phyloP scores from a whole-genome alignment of 2,888 invertebrate genomes.

The Xanthostigma xanthostigma region DNA sequence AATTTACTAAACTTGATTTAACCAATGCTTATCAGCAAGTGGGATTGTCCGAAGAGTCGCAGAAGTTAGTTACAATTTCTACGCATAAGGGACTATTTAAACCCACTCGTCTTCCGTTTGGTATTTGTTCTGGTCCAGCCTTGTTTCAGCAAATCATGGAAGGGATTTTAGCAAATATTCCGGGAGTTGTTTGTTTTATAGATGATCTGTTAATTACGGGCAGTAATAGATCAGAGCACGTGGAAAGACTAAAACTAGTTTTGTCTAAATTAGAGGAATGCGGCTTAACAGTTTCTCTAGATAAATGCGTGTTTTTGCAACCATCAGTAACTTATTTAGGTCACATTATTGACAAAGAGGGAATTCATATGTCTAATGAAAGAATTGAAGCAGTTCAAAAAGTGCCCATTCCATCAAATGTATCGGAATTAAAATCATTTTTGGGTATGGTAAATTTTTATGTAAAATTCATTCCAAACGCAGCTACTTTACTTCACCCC shows the following conservation, averaged over 20 bases:
- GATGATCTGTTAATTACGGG: no score
- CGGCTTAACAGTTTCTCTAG: conserved; percentile 11
- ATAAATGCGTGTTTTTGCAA: conserved; percentile 16
- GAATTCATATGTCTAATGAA: conserved; percentile 11
- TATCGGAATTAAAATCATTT: conserved; percentile 8
- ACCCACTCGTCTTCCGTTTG: no score
- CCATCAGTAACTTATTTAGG: conserved; percentile 10
- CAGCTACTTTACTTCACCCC: conserved; percentile 1
- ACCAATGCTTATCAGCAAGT: no score
- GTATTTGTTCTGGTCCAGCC: no score
- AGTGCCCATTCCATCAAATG: conserved; percentile 3
- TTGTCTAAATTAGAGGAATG: conserved; percentile 9
- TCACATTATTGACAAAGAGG: conserved; percentile 12
- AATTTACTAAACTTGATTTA: no score
- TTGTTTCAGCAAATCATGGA: no score
- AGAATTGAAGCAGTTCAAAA: conserved; percentile 12
- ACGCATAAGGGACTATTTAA: no score
- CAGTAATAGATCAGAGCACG: no score
- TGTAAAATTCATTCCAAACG: conserved; percentile 8
- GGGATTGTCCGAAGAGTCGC: no score
- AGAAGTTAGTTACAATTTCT: no score
- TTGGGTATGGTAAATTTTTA: conserved; percentile 9
- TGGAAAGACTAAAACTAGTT: conserved; percentile 7
- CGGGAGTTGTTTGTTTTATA: no score
- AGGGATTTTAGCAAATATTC: no score